Evolutionary conservation across 2,797 vertebrate species (phyloP).

Genomic region (Sylvilagus floridanus): DNA sequence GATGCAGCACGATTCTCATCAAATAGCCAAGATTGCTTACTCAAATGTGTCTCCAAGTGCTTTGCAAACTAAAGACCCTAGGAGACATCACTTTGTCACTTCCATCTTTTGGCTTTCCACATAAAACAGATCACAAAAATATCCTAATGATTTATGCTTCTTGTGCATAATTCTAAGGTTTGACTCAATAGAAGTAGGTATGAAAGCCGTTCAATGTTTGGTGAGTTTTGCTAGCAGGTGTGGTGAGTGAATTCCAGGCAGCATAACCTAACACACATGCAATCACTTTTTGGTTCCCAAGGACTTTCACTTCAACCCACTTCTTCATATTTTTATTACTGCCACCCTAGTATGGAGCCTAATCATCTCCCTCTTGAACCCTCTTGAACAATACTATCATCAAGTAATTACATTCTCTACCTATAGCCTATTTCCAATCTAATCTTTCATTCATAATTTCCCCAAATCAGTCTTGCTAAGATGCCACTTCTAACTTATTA

Average conservation of each 20-base stretch:
- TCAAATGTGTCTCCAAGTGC: neutral
- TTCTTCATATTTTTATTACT: slow-evolving; percentile 46
- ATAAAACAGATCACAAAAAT: neutral
- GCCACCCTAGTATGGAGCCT: neutral
- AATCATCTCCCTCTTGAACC: slow-evolving; percentile 45
- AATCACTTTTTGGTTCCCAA: neutral
- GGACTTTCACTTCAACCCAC: neutral
- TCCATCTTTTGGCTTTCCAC: neutral
- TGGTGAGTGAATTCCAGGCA: neutral
- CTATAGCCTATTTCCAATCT: neutral
- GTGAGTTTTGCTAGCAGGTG: neutral
- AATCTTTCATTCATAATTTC: slow-evolving; percentile 53
- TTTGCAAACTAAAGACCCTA: neutral
- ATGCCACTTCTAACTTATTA: slow-evolving; percentile 33
- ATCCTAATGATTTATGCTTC: neutral
- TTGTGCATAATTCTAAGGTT: neutral
- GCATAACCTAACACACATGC: neutral
- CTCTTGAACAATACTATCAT: neutral
- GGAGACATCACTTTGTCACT: neutral
- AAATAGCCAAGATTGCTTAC: neutral
- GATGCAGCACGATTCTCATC: neutral
- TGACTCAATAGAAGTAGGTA: neutral
- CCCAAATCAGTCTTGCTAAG: slow-evolving; percentile 32
- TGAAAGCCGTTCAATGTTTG: neutral
- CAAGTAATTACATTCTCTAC: slow-evolving; percentile 47